phyloP scores from a whole-genome alignment of 2,797 vertebrate species.

The Myotis pilosus region DNA sequence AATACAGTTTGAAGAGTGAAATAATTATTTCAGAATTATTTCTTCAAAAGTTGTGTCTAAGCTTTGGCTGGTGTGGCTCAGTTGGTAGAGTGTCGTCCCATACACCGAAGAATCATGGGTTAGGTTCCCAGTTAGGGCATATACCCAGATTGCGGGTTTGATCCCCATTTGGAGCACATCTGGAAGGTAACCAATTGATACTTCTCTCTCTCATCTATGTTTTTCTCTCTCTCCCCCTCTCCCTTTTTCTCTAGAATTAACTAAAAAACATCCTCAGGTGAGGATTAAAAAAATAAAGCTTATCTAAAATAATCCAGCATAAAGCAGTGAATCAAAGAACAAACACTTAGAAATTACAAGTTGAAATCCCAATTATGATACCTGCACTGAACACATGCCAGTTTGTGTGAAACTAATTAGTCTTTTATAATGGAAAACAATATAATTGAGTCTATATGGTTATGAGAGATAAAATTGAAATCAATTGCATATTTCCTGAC shows the following conservation, averaged over 20 bases:
- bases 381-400: not conserved
- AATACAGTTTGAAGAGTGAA: not conserved
- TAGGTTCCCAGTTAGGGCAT: not conserved
- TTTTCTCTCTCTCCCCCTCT: not conserved
- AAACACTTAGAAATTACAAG: conserved; percentile 33
- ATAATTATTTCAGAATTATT: conserved; percentile 7
- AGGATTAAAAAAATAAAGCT: not conserved
- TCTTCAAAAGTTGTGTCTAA: not conserved
- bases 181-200: not conserved
- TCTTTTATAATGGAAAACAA: conserved; percentile 41
- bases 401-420: conserved; percentile 62
- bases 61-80: not conserved
- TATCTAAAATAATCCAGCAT: conserved; percentile 14
- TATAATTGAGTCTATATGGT: conserved; percentile 58
- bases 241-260: not conserved
- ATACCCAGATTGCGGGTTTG: not conserved
- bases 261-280: not conserved
- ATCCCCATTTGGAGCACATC: not conserved
- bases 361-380: conserved; percentile 39
- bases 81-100: not conserved
- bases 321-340: not conserved
- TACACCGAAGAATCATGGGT: not conserved
- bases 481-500: conserved; percentile 62
- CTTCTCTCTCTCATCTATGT: not conserved
- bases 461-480: conserved; percentile 66